Percentiles rank a stretch among this genome's conserved stretches.
Conservation (phyloP, 53 echinoderm and acorn worm species). For the Astropecten irregularis region DNA sequence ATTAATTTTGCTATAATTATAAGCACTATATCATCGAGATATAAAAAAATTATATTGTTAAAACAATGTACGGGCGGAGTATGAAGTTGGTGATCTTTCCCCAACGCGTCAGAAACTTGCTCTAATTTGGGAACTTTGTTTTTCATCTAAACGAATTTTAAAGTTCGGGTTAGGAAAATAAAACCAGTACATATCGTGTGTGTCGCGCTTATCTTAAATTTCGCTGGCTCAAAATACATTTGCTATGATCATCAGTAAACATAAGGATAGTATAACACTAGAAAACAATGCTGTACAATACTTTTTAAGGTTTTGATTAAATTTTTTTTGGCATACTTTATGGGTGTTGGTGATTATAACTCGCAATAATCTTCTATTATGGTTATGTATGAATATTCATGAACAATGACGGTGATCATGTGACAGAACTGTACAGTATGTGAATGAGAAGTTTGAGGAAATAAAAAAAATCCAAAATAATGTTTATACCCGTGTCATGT, state of each 20-base stretch:
- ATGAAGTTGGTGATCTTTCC: too few species aligned
- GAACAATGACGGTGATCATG: constrained; percentile 11
- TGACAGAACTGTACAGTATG: constrained; percentile 31
- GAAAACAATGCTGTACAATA: not conserved
- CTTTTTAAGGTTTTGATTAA: not conserved
- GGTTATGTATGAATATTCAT: constrained; percentile 41
- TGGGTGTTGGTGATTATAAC: constrained; percentile 51
- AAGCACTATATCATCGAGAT: too few species aligned
- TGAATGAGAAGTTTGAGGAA: constrained; percentile 45
- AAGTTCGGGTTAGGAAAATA: too few species aligned
- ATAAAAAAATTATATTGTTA: too few species aligned
- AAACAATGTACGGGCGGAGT: too few species aligned
- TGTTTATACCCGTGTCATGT: constrained; percentile 1
- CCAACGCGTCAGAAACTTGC: too few species aligned
- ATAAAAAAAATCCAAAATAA: constrained; percentile 38
- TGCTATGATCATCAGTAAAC: not conserved
- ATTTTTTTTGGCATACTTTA: constrained; percentile 13
- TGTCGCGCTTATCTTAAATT: too few species aligned
- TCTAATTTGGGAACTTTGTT: too few species aligned
- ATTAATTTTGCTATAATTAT: too few species aligned
- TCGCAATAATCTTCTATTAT: constrained; percentile 52
- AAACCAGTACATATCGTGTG: too few species aligned
- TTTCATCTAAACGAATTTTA: too few species aligned
- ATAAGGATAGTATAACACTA: not conserved
- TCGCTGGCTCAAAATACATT: not conserved